phyloP scores from a whole-genome alignment of 1,140 invertebrate species.

The Maconellicoccus hirsutus region DNA sequence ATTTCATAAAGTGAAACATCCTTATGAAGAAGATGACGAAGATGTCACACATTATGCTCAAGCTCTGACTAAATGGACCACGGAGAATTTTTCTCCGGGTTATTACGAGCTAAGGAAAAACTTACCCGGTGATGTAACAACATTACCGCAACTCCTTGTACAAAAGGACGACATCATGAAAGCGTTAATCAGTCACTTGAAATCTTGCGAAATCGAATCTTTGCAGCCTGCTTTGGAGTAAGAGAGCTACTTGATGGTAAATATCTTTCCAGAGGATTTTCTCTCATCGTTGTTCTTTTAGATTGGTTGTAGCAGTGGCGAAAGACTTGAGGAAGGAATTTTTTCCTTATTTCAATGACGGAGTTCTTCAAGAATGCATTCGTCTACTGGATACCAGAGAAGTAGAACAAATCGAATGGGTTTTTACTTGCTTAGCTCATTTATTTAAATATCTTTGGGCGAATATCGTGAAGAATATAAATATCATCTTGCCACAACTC shows the following conservation, averaged over 20 bases:
- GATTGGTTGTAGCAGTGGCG: constrained; percentile 68
- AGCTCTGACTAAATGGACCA: constrained; percentile 74
- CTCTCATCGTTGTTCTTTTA: constrained; percentile 37
- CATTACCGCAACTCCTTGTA: constrained; percentile 64
- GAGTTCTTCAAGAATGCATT: constrained; percentile 44
- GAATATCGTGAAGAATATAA: constrained; percentile 66
- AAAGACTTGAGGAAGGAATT: constrained; percentile 73
- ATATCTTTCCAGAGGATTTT: constrained; percentile 43
- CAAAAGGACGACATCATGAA: constrained; percentile 63
- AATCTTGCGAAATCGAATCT: constrained; percentile 53
- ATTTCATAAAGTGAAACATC: constrained; percentile 61
- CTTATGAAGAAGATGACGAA: constrained; percentile 50
- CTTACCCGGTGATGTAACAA: constrained; percentile 52
- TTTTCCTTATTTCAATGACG: constrained; percentile 67
- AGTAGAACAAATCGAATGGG: constrained; percentile 67
- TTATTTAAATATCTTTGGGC: constrained; percentile 79
- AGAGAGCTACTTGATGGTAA: constrained; percentile 36
- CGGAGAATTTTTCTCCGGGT: constrained; percentile 69
- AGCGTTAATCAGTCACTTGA: constrained; percentile 55
- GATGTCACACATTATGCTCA: constrained; percentile 67
- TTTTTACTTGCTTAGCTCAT: constrained; percentile 71
- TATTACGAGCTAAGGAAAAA: constrained; percentile 62
- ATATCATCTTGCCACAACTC: constrained; percentile 56
- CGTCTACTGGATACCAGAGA: constrained; percentile 62
- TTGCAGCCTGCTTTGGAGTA: constrained; percentile 72